A percentile compares a stretch with the other conserved stretches of the same genome.
These are phyloP conservation scores for Pipa parva DNA, from an alignment of 2,113 vertebrate species.

Conservation along the genomic window DNA sequence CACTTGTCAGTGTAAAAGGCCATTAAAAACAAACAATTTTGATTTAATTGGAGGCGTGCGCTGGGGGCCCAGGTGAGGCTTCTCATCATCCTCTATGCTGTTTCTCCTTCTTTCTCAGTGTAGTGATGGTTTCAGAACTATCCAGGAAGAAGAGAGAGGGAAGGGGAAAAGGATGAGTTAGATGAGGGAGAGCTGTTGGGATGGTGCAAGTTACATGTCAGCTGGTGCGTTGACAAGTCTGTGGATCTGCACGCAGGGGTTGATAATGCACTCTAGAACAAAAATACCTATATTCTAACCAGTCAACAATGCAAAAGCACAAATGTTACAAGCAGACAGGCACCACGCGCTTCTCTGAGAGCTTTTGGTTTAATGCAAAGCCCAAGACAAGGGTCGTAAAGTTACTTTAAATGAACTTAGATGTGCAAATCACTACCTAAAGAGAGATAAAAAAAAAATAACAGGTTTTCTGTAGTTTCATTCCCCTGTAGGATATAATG, in stretches of 20 bases:
- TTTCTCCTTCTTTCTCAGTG: conserved; percentile 49
- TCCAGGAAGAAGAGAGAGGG: conserved; percentile 45
- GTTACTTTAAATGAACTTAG: too few species aligned
- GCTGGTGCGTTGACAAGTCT: conserved; percentile 54
- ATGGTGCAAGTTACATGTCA: conserved; percentile 56
- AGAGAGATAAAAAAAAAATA: too few species aligned
- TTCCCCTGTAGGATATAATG: too few species aligned
- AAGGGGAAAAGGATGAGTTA: conserved; percentile 50
- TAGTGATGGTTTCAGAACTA: conserved; percentile 60
- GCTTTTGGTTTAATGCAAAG: too few species aligned
- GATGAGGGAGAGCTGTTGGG: conserved; percentile 20
- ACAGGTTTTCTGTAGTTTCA: too few species aligned
- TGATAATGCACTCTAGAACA: too few species aligned
- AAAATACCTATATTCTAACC: too few species aligned
- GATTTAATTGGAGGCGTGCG: conserved; percentile 98
- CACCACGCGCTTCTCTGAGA: too few species aligned
- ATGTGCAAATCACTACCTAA: too few species aligned
- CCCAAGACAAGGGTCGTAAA: too few species aligned
- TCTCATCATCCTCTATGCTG: conserved; percentile 64
- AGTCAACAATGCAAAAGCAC: too few species aligned
- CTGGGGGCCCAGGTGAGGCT: conserved; percentile 76
- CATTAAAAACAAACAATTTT: conserved; percentile 99
- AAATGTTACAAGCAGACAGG: too few species aligned
- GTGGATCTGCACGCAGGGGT: neutral
- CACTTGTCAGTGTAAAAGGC: conserved; percentile 99